phyloP scores from a whole-genome alignment of 2,113 vertebrate genomes.

The Okapia johnstoni region DNA sequence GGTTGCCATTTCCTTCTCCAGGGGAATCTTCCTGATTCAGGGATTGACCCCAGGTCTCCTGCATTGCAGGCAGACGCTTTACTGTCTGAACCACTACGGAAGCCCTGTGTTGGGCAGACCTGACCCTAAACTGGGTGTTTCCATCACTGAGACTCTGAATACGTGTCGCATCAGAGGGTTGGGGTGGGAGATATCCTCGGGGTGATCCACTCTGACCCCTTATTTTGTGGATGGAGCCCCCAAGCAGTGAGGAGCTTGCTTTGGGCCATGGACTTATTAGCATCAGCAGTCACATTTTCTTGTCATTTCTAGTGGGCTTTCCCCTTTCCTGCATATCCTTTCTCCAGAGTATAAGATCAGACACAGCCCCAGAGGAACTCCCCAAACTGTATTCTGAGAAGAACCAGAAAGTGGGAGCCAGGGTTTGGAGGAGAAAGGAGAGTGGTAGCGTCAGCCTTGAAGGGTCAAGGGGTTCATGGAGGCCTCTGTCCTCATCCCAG shows the following conservation, averaged over 20 bases:
- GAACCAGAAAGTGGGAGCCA: not conserved
- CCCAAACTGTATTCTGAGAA: not conserved
- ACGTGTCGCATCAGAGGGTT: not conserved
- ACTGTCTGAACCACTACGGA: not conserved
- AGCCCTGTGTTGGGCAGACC: not conserved
- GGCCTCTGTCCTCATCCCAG: not conserved
- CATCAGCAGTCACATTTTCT: not conserved
- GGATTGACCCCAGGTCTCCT: rapidly evolving
- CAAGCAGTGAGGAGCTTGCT: not conserved
- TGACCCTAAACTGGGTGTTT: rapidly evolving
- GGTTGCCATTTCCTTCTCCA: not conserved
- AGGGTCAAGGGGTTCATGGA: not conserved
- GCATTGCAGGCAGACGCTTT: not conserved
- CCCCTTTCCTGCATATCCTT: too few species aligned
- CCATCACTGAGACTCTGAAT: not conserved
- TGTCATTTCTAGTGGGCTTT: not conserved
- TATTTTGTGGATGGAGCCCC: not conserved
- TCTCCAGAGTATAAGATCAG: not conserved
- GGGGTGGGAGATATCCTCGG: too few species aligned
- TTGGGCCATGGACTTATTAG: not conserved
- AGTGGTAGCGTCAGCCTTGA: not conserved
- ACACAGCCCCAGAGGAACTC: too few species aligned
- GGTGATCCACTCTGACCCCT: too few species aligned
- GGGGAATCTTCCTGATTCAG: not conserved
- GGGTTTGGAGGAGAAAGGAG: not conserved